These are phyloP conservation scores for Eupithecia subfuscata DNA, from an alignment of 2,888 invertebrate species.

Conservation along the genomic window DNA sequence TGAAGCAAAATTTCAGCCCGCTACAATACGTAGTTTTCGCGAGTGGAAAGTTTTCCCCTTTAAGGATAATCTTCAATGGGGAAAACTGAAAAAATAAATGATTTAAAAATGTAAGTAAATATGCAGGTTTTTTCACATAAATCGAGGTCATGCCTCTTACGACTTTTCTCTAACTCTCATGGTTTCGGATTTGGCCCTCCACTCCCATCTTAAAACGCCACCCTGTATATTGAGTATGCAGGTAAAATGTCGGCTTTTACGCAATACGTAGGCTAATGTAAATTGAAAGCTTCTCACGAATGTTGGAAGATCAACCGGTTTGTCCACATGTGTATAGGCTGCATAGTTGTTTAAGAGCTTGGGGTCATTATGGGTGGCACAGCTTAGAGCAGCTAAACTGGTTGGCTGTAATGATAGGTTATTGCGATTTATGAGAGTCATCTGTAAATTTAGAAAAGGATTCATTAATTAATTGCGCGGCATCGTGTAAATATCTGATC, in stretches of 20 bases:
- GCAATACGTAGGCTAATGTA: slow-evolving; percentile 27
- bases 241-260: slow-evolving; percentile 23
- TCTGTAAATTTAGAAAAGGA: not conserved
- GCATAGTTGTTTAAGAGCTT: slow-evolving; percentile 37
- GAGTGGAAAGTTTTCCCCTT: not conserved
- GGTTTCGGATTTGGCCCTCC: too few species aligned
- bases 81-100: too few species aligned
- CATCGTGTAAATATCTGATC: not conserved
- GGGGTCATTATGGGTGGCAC: slow-evolving; percentile 39
- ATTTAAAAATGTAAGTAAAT: too few species aligned
- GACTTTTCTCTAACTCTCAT: too few species aligned
- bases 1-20: not conserved
- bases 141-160: too few species aligned
- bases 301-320: slow-evolving; percentile 44
- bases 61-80: too few species aligned
- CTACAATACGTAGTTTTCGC: not conserved
- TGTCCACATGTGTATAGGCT: slow-evolving; percentile 42
- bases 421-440: slow-evolving; percentile 2
- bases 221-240: not conserved
- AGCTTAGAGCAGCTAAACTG: slow-evolving; percentile 15
- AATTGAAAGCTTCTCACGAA: slow-evolving; percentile 40
- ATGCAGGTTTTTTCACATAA: too few species aligned
- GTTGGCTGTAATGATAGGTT: slow-evolving; percentile 7
- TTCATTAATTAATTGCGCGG: not conserved
- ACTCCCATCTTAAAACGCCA: too few species aligned